Conservation (phyloP, 1,140 invertebrate genomes). For the Neuroterus valhalla region DNA sequence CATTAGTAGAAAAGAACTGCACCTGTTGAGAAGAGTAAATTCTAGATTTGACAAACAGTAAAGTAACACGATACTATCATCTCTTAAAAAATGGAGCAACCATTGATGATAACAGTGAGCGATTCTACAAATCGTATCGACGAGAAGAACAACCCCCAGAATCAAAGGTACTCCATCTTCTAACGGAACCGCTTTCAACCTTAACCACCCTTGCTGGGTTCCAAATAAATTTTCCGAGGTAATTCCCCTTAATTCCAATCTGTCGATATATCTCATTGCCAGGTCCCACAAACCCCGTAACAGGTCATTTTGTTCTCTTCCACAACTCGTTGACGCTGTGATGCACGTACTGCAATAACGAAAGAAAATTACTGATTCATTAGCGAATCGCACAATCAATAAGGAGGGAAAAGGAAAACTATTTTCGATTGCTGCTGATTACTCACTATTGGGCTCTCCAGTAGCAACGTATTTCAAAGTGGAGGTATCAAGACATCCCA, state of each 20-base stretch:
- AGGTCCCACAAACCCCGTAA: background rate
- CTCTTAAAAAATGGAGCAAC: background rate
- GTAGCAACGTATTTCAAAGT: background rate
- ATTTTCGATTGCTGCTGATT: background rate
- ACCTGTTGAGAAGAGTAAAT: background rate
- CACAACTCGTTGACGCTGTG: constrained; percentile 10
- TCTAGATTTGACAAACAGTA: background rate
- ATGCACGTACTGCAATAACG: constrained; percentile 24
- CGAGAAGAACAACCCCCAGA: background rate
- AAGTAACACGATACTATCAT: constrained; percentile 1
- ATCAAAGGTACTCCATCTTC: background rate
- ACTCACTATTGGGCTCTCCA: background rate
- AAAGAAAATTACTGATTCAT: constrained; percentile 20
- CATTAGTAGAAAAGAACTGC: no score
- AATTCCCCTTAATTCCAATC: constrained; percentile 24
- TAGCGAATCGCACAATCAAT: constrained; percentile 17
- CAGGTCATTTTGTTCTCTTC: background rate
- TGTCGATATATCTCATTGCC: background rate
- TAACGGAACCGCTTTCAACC: background rate
- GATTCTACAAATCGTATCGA: constrained; percentile 10
- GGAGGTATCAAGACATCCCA: no score
- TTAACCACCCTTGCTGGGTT: constrained; percentile 6
- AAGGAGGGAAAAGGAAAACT: background rate
- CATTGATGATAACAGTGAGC: background rate
- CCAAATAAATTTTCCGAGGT: constrained; percentile 20